Conservation (phyloP, 1,140 invertebrate species). For the Schlechtendalia chinensis region DNA sequence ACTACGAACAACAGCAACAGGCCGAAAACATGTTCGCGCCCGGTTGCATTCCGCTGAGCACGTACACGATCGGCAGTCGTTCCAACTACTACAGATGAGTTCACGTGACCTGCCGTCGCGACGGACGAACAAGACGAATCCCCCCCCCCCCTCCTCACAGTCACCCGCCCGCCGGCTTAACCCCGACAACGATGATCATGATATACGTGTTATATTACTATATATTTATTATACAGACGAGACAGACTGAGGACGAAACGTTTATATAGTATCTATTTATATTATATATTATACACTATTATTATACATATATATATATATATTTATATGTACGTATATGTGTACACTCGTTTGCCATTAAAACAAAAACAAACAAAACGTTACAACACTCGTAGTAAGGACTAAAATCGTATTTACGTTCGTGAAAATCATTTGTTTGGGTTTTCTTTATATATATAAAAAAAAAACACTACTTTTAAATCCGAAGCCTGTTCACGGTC, state of each 20-base stretch:
- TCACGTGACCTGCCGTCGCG: neutral
- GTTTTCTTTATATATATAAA: no score
- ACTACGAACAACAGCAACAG: slow-evolving; percentile 72
- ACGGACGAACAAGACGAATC: neutral
- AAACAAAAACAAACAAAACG: neutral
- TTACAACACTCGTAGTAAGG: no score
- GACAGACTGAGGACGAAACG: slow-evolving; percentile 26
- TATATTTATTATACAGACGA: neutral
- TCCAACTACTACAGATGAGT: slow-evolving; percentile 52
- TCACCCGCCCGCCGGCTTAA: neutral
- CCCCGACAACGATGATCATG: neutral
- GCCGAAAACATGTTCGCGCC: slow-evolving; percentile 60
- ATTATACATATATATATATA: no score
- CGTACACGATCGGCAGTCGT: slow-evolving; percentile 59
- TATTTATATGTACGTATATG: no score
- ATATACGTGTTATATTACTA: neutral
- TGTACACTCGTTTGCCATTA: slow-evolving; percentile 7
- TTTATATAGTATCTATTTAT: neutral
- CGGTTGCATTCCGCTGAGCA: slow-evolving; percentile 68
- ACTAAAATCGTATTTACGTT: no score
- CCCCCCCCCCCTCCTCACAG: no score
- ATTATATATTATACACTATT: neutral
- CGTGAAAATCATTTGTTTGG: neutral
- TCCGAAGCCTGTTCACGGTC: no score
- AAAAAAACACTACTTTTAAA: no score